A percentile compares a stretch with the other conserved stretches of the same genome.
These are phyloP conservation scores for Drosophila prolongata DNA, from an alignment of 2,888 invertebrate species.

Conservation along the genomic window DNA sequence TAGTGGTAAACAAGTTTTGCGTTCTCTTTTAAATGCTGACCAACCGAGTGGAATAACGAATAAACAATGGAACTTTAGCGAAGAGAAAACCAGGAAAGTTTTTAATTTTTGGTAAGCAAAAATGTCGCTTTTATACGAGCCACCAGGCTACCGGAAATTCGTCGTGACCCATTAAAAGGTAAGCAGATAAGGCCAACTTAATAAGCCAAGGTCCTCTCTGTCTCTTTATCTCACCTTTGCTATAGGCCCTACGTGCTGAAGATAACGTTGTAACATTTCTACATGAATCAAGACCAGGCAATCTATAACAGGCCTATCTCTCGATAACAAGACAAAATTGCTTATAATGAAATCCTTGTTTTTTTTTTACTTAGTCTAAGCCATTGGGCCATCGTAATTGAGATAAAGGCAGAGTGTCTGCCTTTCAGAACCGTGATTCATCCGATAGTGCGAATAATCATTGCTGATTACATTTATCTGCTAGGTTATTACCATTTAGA, in stretches of 20 bases:
- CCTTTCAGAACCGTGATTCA: slow-evolving; percentile 18
- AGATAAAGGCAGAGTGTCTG: slow-evolving; percentile 1
- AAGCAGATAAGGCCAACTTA: slow-evolving; percentile 50
- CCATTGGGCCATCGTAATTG: slow-evolving; percentile 10
- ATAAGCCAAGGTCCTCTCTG: slow-evolving; percentile 30
- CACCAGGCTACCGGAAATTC: slow-evolving; percentile 54
- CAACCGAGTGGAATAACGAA: slow-evolving; percentile 43
- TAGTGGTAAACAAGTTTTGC: slow-evolving; percentile 63
- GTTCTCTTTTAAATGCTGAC: slow-evolving; percentile 30
- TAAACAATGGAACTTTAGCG: slow-evolving; percentile 24
- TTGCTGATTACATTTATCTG: slow-evolving; percentile 6
- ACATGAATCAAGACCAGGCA: slow-evolving; percentile 43
- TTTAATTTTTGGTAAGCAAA: slow-evolving; percentile 51
- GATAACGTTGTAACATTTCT: slow-evolving; percentile 44
- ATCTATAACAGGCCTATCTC: slow-evolving; percentile 47
- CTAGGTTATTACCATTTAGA: slow-evolving; percentile 3
- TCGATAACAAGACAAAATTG: slow-evolving; percentile 14
- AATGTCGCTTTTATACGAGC: slow-evolving; percentile 15
- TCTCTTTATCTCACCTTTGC: slow-evolving; percentile 15
- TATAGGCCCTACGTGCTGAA: slow-evolving; percentile 33
- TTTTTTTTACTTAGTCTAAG: slow-evolving; percentile 7
- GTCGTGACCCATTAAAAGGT: slow-evolving; percentile 21
- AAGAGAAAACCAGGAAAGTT: slow-evolving; percentile 12
- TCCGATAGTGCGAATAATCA: neutral
- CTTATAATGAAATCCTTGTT: slow-evolving; percentile 8